Evolutionary conservation across 2,113 vertebrate species (phyloP), one percentile per base, ranked within the genome.

Genomic region (Cettia cetti): DNA sequence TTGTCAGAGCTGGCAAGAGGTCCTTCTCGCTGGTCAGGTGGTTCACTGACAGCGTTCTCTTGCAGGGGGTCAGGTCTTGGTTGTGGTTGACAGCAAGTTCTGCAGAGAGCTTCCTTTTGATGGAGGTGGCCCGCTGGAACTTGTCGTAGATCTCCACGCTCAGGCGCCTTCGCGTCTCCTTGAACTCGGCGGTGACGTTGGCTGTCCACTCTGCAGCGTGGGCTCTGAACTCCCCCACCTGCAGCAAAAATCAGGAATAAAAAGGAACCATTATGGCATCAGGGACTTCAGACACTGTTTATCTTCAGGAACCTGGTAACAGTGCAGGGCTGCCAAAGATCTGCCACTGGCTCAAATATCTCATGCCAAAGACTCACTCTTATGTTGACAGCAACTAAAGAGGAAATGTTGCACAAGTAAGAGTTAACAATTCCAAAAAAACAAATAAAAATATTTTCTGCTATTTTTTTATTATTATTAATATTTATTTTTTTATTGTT

Each of bases 181-280:
- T 99, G 97, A 99, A 99, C 96, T 99, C 99, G 0, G 99, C 99
- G 0, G 99, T 99, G 89, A 99, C 99, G 0, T 99, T 99, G 56
- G 99, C 99, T 6, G 99, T 99, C 99, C 99, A 99, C 97, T 99
- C 99, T 0, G 99, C 99, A 4, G 99, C 99, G 1, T 99, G 99
- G 20, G 99, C 99, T 82, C 99, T 98, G 94, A 99, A 99, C 95
- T 99, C 99, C 22, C 99, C 99, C 1, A 99, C 99, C 99, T 99
- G 96, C 4, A 57, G 61, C 33, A 66, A 6, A 79, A 54, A 42
- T 6, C 28, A 45, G 80, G 23, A 11, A 30, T 10, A 1, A n/a
- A 69, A 40, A 54, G 23, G 37, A 63, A 47, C 5, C 5, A 20
- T 24, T 69, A 76, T 0, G 3, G 52, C 40, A 49, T 42, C 7